Conservation (phyloP, 2,113 vertebrate species). For the Tringa solitaria region DNA sequence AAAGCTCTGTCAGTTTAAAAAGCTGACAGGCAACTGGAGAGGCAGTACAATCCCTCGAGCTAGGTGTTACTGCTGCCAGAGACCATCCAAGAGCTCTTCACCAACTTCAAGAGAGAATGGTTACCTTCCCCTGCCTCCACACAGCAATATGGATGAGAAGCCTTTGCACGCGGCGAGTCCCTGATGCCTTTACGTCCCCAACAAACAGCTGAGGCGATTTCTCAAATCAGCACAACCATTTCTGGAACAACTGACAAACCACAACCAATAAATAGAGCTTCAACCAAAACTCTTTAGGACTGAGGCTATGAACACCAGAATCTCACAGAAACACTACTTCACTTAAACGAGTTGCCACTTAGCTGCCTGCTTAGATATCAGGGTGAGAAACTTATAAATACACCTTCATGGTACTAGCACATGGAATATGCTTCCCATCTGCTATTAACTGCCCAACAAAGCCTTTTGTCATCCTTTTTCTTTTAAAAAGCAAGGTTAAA, state of each 20-base stretch:
- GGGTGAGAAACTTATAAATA: neutral
- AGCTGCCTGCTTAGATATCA: neutral
- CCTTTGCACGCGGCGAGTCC: fast-evolving
- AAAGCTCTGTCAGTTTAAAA: neutral
- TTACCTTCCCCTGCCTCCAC: neutral
- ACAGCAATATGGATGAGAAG: neutral
- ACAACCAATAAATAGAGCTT: neutral
- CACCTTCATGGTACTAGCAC: neutral
- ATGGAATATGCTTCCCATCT: neutral
- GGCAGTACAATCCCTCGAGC: neutral
- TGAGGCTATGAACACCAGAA: neutral
- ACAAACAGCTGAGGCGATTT: neutral
- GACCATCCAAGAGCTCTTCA: neutral
- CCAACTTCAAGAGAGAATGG: neutral
- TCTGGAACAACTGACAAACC: neutral
- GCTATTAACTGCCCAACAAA: neutral
- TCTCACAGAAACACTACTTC: neutral
- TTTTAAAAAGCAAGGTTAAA: neutral
- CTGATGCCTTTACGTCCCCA: neutral
- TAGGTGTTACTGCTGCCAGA: neutral
- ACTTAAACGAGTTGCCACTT: neutral
- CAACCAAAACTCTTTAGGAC: neutral
- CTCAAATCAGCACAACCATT: neutral
- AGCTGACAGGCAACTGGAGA: neutral
- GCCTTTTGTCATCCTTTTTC: neutral